Base-by-base conservation (phyloP, 2,888 invertebrate species). In the Caenorhabditis sp. region DNA sequence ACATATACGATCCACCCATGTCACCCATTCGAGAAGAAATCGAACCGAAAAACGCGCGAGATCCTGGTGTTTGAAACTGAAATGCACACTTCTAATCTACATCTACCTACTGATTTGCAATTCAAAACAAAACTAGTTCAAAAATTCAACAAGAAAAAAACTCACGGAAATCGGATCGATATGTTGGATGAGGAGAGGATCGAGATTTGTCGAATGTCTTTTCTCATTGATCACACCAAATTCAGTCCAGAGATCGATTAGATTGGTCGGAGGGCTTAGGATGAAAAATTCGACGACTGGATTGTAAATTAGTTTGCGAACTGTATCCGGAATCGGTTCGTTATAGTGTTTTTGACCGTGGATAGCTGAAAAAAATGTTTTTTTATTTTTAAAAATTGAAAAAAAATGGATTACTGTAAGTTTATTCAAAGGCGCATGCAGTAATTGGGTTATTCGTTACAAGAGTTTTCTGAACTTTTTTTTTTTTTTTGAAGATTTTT, bases 181-280 rank as follows among this genome's bases (percentile, higher is more conserved):
- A 21, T 81, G 72, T 26, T 77, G 65, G 14, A 81, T 31, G 1
- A 83, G 58, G 0, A 81, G 49, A 1, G 84, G 82, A 51, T 84
- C 84, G n/a, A 84, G 43, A 24, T 63, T 62, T 6, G 77, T 74
- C 10, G 81, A 77, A 19, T 80, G 66, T 14, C 84, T 70, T 50
- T 69, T 71, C 26, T 81, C 82, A 37, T 72, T 76, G 1, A 85
- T 65, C 19, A 86, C 76, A 37, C 86, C 86, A 59, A 81, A 86
- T 60, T 86, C 86, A 6, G 81, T 83, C 86, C 86, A 86, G 17
- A 86, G 64, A 36, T 86, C 86, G 37, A 84, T 50, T 31, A 86
- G 71, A 31, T 77, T 69, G 0, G 83, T 78, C 23, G 86, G 84
- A 2, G 84, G 84, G 27, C 74, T 76, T 58, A 76, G 68, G 19